Evolutionary conservation across 1,140 invertebrate species (phyloP).

Genomic region (Drosophila sp.): DNA sequence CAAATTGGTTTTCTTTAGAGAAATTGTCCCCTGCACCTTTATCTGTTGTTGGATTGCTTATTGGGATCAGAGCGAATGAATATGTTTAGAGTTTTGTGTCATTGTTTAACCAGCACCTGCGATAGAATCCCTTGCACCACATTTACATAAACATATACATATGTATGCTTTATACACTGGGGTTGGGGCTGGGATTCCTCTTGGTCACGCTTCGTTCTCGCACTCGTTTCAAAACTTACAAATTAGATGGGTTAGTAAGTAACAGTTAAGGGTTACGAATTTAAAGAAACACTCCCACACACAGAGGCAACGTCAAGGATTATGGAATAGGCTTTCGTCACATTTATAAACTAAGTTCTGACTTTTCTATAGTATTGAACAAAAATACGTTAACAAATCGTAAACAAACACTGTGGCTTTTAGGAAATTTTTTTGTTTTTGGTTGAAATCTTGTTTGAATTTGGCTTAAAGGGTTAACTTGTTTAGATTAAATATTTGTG

Average conservation of each 20-base stretch:
- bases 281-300: constrained; percentile 28
- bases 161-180: constrained; percentile 28
- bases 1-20: neutral
- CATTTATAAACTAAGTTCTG: neutral
- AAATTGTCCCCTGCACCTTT: constrained; percentile 26
- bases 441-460: neutral
- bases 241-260: constrained; percentile 54
- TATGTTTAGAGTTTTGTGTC: constrained; percentile 20
- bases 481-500: too few species aligned
- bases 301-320: constrained; percentile 12
- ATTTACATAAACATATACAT: constrained; percentile 3
- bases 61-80: neutral
- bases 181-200: neutral
- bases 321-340: neutral
- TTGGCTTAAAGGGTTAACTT: too few species aligned
- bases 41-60: constrained; percentile 2
- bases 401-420: neutral
- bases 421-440: neutral
- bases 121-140: constrained; percentile 32
- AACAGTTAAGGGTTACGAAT: constrained; percentile 36
- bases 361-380: neutral
- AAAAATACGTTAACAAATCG: neutral
- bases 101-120: constrained; percentile 37
- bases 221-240: constrained; percentile 12
- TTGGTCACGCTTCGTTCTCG: neutral